These are phyloP conservation scores for Anthophora plumipes DNA, from an alignment of 2,888 invertebrate genomes.

Conservation along the genomic window DNA sequence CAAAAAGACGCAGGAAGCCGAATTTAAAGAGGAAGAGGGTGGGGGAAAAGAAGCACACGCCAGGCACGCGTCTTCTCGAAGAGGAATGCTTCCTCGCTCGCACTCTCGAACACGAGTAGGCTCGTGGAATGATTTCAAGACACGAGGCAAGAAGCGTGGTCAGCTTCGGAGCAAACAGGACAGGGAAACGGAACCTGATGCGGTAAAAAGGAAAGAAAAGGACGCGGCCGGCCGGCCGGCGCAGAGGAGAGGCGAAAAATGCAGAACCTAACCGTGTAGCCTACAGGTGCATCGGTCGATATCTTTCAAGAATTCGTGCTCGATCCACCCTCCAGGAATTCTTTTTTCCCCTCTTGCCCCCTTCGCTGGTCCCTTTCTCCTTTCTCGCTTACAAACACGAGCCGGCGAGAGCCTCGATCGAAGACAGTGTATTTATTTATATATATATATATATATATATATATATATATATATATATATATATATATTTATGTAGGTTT, in stretches of 20 bases:
- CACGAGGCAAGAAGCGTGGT: constrained; percentile 49
- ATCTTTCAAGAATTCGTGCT: constrained; percentile 72
- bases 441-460: too few species aligned
- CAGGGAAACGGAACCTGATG: constrained; percentile 57
- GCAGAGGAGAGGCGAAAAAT: constrained; percentile 71
- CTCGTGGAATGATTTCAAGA: constrained; percentile 64
- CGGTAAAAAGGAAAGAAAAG: constrained; percentile 38
- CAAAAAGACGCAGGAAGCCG: constrained; percentile 33
- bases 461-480: too few species aligned
- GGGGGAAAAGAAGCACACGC: constrained; percentile 74
- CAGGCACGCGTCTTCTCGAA: constrained; percentile 77
- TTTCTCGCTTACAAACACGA: constrained; percentile 31
- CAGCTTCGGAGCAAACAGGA: constrained; percentile 36
- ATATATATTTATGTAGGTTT: too few species aligned
- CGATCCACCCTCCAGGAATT: constrained; percentile 70
- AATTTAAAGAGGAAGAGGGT: constrained; percentile 47
- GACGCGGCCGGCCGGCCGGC: constrained; percentile 25
- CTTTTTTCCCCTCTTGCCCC: constrained; percentile 46
- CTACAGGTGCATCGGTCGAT: constrained; percentile 77
- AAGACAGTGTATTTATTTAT: constrained; percentile 37
- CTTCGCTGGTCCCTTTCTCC: constrained; percentile 46
- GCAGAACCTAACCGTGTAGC: constrained; percentile 75
- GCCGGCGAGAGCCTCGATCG: constrained; percentile 19
- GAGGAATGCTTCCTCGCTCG: constrained; percentile 60
- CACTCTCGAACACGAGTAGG: constrained; percentile 61